Evolutionary conservation across 2,888 invertebrate species (phyloP), one percentile per base, ranked within the genome.

Genomic region (Crepidodera aurea): DNA sequence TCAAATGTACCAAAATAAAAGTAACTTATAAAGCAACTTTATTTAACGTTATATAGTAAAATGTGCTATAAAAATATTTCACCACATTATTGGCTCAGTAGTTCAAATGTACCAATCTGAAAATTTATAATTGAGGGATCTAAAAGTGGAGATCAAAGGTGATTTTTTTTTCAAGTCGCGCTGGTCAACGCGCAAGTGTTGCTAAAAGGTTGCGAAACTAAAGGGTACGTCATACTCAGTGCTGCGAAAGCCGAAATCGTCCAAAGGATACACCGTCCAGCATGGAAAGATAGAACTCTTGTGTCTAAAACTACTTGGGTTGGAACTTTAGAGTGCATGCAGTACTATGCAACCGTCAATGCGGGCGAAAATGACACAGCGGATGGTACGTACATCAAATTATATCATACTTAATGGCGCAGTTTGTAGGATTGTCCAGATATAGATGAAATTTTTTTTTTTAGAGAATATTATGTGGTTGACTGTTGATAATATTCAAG

Each of bases 301-400:
- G 91, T 96, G n/a, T 89, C 93, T 25, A 98, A 98, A 82, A 92
- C 93, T 0, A 96, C 98, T 0, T 98, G 98, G 97, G 90, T 93
- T 66, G 98, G 98, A 15, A 90, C 93, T 54, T 84, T 99, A 8
- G 93, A 94, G 77, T 96, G 98, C 81, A 96, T 99, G 96, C 98
- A 98, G 87, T 99, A 99, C 84, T 99, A 98, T 83, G 98, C 98
- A 8, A 99, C 99, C 6, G 96, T 98, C 48, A 92, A 92, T 78
- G 93, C 93, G 2, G 88, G 88, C 27, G 88, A 90, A 75, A 85
- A 87, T 65, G 90, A 90, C 74, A 86, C 73, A n/a, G 67, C 67
- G 1, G 74, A 77, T 62, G 78, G 78, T 77, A 69, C 46, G 61
- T 64, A n/a, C 7, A 12, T 1, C 13, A 19, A 18, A 19, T 25